Evolutionary conservation across 2,113 vertebrate genomes (phyloP).

Genomic region (Fulmarus glacialis): DNA sequence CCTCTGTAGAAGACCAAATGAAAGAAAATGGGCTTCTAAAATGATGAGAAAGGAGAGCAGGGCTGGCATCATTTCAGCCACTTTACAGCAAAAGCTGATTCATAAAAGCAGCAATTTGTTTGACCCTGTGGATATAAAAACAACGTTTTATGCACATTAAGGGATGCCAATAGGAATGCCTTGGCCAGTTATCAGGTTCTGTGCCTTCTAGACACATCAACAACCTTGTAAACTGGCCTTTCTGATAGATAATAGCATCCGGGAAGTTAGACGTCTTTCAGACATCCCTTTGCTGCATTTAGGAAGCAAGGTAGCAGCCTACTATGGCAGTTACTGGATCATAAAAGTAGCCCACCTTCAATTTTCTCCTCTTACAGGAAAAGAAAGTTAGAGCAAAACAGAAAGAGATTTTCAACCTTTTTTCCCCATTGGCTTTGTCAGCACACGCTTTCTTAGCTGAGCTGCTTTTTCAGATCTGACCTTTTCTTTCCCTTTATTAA

Average conservation of each 20-base stretch:
- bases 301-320: neutral
- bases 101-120: constrained; percentile 20
- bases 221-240: neutral
- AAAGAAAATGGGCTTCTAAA: neutral
- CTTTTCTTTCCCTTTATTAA: constrained; percentile 20
- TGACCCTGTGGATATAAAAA: neutral
- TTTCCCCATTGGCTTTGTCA: neutral
- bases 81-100: neutral
- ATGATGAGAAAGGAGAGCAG: neutral
- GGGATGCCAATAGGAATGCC: neutral
- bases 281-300: neutral
- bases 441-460: neutral
- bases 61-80: neutral
- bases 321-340: neutral
- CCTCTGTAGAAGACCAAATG: neutral
- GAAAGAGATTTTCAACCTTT: neutral
- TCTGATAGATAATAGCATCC: neutral
- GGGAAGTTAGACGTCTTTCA: neutral
- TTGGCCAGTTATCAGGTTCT: neutral
- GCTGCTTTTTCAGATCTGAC: constrained; percentile 18
- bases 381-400: neutral
- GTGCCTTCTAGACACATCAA: neutral
- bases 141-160: constrained; percentile 3
- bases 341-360: neutral
- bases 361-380: neutral